Evolutionary conservation across 2,113 vertebrate species (phyloP), one percentile per base, ranked within the genome.

Genomic region (Erythrocercus mccallii): DNA sequence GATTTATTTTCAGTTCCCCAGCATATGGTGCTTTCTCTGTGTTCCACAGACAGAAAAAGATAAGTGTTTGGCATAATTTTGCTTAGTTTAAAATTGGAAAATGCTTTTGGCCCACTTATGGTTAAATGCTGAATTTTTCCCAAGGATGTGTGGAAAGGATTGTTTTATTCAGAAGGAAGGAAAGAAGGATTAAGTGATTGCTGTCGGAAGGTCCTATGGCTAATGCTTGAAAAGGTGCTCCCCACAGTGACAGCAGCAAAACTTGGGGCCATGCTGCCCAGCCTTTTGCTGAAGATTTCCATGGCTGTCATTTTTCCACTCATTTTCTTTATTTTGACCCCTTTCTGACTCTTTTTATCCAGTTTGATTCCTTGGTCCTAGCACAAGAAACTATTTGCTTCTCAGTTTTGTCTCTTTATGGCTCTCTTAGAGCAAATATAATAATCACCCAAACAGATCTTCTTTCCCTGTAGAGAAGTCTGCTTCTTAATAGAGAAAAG

Each of bases 1-100:
- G 27, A 60, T 86, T 93, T 96, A 83, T 96, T 97, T 92, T 92
- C 76, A 88, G 58, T 73, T 95, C 11, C 42, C 51, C 30, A 69
- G 58, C 60, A 93, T 86, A 94, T 77, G 71, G 79, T 78, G 35
- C 51, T 83, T 83, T 82, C 64, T 83, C 62, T 54, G 42, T 42
- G 47, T 51, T 90, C 68, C 51, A 88, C 47, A 65, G 42, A 64
- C 7, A 3, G 42, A 35, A 69, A 58, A 37, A 85, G 10, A 81
- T 70, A 88, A 83, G 80, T 73, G 18, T 51, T 95, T 86, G 47
- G 82, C 30, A 66, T 90, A 58, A 33, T 73, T 90, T 88, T 83
- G 18, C 28, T 93, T 42, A 35, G 21, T 44, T 71, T 86, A 92
- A 92, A 88, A 93, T 62, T 47, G 47, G 82, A 86, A 92, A 88